Conservation (phyloP, 2,888 invertebrate genomes). For the Cephus spinipes region DNA sequence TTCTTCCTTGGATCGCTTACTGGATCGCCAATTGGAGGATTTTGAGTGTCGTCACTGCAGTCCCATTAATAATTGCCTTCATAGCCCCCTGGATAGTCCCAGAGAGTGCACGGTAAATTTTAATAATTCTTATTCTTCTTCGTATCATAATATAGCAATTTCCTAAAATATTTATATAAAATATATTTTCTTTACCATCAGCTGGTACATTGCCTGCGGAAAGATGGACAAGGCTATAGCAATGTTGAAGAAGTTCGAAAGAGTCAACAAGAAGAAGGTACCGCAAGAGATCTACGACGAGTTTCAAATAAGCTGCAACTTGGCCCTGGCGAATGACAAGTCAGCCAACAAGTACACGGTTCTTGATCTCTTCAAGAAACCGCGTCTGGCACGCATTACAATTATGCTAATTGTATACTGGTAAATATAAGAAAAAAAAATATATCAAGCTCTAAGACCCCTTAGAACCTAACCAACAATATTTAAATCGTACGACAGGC, state of each 20-base stretch:
- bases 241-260: slow-evolving; percentile 85
- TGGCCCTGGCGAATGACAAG: slow-evolving; percentile 77
- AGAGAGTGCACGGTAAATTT: slow-evolving; percentile 78
- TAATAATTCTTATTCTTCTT: background rate
- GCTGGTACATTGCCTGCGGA: slow-evolving; percentile 89
- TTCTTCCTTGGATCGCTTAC: slow-evolving; percentile 87
- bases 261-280: slow-evolving; percentile 80
- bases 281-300: slow-evolving; percentile 80
- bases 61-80: slow-evolving; percentile 78
- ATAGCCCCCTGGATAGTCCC: slow-evolving; percentile 83
- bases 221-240: slow-evolving; percentile 81
- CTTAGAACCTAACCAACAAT: background rate
- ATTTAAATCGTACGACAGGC: slow-evolving; percentile 60
- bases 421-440: slow-evolving; percentile 60
- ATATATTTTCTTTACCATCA: slow-evolving; percentile 21
- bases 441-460: background rate
- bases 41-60: slow-evolving; percentile 80
- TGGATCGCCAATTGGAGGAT: slow-evolving; percentile 84
- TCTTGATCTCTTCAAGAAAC: slow-evolving; percentile 82
- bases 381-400: slow-evolving; percentile 80
- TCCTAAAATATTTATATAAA: background rate
- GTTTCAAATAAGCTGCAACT: slow-evolving; percentile 78
- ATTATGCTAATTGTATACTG: slow-evolving; percentile 84
- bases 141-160: background rate
- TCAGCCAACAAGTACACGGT: slow-evolving; percentile 80